phyloP scores from a whole-genome alignment of 1,140 invertebrate species.

The Rhynchophorus ferrugineus region DNA sequence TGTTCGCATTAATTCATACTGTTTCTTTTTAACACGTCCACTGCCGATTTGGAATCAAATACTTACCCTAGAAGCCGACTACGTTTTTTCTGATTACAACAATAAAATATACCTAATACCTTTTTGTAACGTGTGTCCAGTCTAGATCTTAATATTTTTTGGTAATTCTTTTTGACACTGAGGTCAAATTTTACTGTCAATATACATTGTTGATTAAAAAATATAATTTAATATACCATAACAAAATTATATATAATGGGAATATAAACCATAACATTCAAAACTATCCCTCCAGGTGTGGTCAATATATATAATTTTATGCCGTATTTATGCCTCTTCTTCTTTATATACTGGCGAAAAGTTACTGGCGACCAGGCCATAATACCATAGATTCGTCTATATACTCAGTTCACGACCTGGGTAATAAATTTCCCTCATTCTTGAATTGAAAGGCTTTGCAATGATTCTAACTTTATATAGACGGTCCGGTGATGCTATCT shows the following conservation, averaged over 20 bases:
- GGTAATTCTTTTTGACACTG: no score
- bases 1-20: no score
- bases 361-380: slow-evolving; percentile 20
- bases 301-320: slow-evolving; percentile 19
- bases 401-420: slow-evolving; percentile 21
- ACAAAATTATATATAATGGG: background rate
- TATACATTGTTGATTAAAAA: no score
- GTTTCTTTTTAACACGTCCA: no score
- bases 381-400: slow-evolving; percentile 31
- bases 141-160: no score
- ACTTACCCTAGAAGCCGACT: no score
- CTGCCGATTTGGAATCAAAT: no score
- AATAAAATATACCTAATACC: no score
- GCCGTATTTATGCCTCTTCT: slow-evolving; percentile 18
- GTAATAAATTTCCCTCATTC: slow-evolving; percentile 26
- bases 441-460: slow-evolving; percentile 27
- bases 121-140: no score
- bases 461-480: slow-evolving; percentile 23
- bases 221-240: no score
- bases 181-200: no score
- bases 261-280: slow-evolving; percentile 11
- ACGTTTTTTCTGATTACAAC: no score
- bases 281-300: slow-evolving; percentile 7
- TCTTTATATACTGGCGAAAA: slow-evolving; percentile 23
- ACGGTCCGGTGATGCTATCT: slow-evolving; percentile 1